Evolutionary conservation across 1,140 invertebrate genomes (phyloP).

Genomic region (Episyrphus balteatus): DNA sequence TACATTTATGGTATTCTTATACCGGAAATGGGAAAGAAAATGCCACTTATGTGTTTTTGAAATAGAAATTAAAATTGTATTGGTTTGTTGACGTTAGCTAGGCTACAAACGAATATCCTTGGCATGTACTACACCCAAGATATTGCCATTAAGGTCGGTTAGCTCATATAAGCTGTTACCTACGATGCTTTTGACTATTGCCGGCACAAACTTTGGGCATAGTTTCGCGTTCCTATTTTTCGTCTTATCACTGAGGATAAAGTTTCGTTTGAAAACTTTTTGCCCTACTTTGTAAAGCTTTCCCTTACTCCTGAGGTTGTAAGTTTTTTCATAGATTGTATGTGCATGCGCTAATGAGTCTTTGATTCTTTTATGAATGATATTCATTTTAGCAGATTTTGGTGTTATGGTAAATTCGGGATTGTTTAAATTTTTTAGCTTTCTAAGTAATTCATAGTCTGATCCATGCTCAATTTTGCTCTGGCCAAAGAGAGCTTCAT

Average conservation of each 20-base stretch:
- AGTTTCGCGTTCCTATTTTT: slow-evolving; percentile 1
- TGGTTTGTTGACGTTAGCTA: no score
- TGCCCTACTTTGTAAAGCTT: slow-evolving; percentile 2
- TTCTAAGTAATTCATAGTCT: no score
- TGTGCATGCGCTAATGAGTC: background rate
- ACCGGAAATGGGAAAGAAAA: no score
- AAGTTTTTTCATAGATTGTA: background rate
- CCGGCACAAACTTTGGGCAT: slow-evolving; percentile 1
- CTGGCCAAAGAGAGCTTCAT: slow-evolving; percentile 4
- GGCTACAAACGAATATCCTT: background rate
- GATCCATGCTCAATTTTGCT: slow-evolving; percentile 10
- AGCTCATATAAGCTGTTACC: no score
- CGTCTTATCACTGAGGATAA: no score
- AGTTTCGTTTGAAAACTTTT: slow-evolving; percentile 1
- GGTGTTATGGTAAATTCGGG: no score
- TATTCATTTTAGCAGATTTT: background rate
- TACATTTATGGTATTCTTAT: no score
- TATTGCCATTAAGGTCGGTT: no score
- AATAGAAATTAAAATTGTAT: no score
- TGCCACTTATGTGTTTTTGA: no score
- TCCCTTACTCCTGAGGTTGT: slow-evolving; percentile 1
- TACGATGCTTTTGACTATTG: background rate
- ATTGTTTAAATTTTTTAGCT: no score
- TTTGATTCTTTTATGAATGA: background rate
- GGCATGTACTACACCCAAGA: background rate